phyloP scores from a whole-genome alignment of 1,140 invertebrate genomes.

The Drosophila sucinea region DNA sequence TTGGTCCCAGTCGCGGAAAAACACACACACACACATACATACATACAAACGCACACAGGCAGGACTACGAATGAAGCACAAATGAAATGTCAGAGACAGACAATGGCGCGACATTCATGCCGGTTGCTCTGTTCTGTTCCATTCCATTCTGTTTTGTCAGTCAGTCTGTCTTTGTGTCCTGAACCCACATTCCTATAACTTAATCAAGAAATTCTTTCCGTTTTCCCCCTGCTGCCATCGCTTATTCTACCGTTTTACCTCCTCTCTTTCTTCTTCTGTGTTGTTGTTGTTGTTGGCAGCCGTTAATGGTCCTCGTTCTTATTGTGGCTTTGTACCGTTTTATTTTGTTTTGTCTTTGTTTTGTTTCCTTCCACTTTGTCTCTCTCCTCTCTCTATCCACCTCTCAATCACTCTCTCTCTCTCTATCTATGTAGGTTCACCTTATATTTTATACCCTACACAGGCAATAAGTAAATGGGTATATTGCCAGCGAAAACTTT shows the following conservation, averaged over 20 bases:
- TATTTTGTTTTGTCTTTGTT: constrained; percentile 25
- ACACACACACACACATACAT: constrained; percentile 22
- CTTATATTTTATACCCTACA: neutral
- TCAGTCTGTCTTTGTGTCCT: constrained; percentile 7
- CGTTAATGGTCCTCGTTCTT: constrained; percentile 52
- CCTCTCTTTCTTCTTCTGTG: neutral
- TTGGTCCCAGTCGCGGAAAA: neutral
- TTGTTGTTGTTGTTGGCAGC: constrained; percentile 21
- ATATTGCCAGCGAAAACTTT: too few species aligned
- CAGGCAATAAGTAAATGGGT: too few species aligned
- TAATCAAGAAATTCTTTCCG: constrained; percentile 76
- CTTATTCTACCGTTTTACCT: too few species aligned
- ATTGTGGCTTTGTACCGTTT: constrained; percentile 50
- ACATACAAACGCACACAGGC: neutral
- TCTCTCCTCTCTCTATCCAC: neutral
- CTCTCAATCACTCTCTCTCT: neutral
- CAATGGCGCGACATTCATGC: constrained; percentile 41
- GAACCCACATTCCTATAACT: constrained; percentile 67
- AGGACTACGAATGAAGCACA: neutral
- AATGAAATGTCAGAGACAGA: constrained; percentile 26
- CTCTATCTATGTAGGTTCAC: neutral
- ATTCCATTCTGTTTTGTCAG: constrained; percentile 34
- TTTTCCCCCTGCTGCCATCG: constrained; percentile 4
- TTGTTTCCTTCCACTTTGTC: neutral
- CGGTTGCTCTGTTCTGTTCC: constrained; percentile 19